These are phyloP conservation scores for Ailurus styani DNA, from an alignment of 2,113 vertebrate species.

Conservation along the genomic window DNA sequence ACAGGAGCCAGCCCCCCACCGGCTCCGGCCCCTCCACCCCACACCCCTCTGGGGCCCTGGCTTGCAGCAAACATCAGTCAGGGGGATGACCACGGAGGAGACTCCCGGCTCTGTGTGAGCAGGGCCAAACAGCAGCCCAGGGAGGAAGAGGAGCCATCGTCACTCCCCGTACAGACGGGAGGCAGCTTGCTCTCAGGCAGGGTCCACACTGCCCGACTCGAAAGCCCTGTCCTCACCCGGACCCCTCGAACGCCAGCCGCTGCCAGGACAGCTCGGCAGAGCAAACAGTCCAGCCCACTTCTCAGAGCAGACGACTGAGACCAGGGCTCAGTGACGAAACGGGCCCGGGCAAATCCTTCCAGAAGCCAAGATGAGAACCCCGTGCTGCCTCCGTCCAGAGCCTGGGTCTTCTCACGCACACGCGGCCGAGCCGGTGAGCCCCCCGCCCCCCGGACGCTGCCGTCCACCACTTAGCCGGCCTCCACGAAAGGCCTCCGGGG, in stretches of 20 bases:
- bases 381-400: no score
- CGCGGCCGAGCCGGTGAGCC: fast-evolving
- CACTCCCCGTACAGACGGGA: fast-evolving
- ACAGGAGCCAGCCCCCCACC: background rate
- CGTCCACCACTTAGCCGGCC: fast-evolving
- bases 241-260: fast-evolving
- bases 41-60: background rate
- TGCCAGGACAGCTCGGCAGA: background rate
- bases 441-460: fast-evolving
- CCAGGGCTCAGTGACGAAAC: background rate
- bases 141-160: fast-evolving
- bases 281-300: background rate
- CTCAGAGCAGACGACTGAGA: background rate
- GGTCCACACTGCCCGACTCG: background rate
- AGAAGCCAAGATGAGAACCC: background rate
- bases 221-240: background rate
- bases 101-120: background rate
- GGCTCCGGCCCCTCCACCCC: background rate
- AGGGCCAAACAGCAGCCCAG: fast-evolving
- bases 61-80: background rate
- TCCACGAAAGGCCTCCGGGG: fast-evolving
- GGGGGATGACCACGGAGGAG: fast-evolving
- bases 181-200: fast-evolving
- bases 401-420: background rate
- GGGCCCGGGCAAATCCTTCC: no score